Evolutionary conservation across 2,888 invertebrate genomes (phyloP), one percentile per base, ranked within the genome.

Genomic region (Aporophyla nigra): DNA sequence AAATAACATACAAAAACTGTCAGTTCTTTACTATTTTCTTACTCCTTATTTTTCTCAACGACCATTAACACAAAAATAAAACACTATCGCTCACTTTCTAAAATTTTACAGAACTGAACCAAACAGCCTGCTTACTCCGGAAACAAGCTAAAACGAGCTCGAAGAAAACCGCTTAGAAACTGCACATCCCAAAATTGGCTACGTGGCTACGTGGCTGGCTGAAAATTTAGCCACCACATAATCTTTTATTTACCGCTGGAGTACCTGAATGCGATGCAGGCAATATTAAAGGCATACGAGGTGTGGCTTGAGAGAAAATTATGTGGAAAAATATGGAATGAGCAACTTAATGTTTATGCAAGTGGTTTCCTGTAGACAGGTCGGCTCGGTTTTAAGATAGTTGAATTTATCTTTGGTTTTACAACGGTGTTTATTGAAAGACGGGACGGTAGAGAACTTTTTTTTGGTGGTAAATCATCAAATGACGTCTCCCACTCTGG

Each of bases 221-320:
- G 83, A 69, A 81, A 82, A 82, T 85, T 69, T 24, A 70, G 54
- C 71, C 53, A 66, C 65, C 71, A 66, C 71, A 82, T 82, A 85
- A 85, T 82, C 69, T 85, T 85, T 85, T 82, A 82, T 82, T 82
- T 82, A 82, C 61, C 24, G 66, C 54, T 40, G 9, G 6, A 82
- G 67, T 59, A 63, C 69, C 71, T 82, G 82, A 82, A 71, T 72
- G 58, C 70, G 49, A 53, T 66, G 81, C 74, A 54, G 21, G 59
- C 33, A 51, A 75, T 82, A 74, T 84, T 84, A 67, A 46, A 62
- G 40, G 62, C 51, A 59, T 40, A 71, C 56, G 69, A 62, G 56
- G 49, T 58, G 54, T 27, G 58, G 85, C 51, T 24, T 54, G 40
- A 72, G 40, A 59, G 81, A 73, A 81, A 73, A 85, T 81, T 85